These are phyloP conservation scores for Anadara kagoshimensis DNA, from an alignment of 1,140 invertebrate genomes.

Conservation along the genomic window DNA sequence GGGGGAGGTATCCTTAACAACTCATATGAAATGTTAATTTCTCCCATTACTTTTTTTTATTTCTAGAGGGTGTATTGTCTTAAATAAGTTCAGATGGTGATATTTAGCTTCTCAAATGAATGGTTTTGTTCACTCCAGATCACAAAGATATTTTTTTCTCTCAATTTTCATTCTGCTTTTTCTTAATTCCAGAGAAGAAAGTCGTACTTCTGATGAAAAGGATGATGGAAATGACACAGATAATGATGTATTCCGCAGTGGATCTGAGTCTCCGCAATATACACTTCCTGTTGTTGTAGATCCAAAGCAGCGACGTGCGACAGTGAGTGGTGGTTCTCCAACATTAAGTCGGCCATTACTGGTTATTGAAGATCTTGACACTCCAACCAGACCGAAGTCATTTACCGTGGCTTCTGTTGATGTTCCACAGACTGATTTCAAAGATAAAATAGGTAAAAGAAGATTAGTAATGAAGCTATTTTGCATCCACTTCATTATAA, in stretches of 20 bases:
- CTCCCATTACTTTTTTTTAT: no score
- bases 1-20: no score
- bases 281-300: conserved; percentile 85
- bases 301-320: conserved; percentile 86
- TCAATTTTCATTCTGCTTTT: background rate
- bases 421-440: conserved; percentile 26
- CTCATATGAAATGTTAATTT: no score
- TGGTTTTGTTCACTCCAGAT: background rate
- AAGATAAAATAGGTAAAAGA: background rate
- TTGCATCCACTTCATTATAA: no score
- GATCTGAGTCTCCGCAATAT: conserved; percentile 73
- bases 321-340: conserved; percentile 89
- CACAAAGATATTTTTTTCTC: background rate
- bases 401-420: conserved; percentile 40
- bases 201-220: conserved; percentile 36
- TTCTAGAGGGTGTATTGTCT: no score
- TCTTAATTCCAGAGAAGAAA: conserved; percentile 34
- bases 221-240: conserved; percentile 69
- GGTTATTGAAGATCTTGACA: conserved; percentile 64
- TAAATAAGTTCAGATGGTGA: no score
- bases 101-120: no score
- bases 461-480: no score
- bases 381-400: conserved; percentile 62
- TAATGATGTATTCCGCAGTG: conserved; percentile 69
- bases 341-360: conserved; percentile 78